A percentile compares a stretch with the other conserved stretches of the same genome.
Evolutionary conservation across 2,797 vertebrate genomes (phyloP).

Genomic region (Helostoma temminkii): DNA sequence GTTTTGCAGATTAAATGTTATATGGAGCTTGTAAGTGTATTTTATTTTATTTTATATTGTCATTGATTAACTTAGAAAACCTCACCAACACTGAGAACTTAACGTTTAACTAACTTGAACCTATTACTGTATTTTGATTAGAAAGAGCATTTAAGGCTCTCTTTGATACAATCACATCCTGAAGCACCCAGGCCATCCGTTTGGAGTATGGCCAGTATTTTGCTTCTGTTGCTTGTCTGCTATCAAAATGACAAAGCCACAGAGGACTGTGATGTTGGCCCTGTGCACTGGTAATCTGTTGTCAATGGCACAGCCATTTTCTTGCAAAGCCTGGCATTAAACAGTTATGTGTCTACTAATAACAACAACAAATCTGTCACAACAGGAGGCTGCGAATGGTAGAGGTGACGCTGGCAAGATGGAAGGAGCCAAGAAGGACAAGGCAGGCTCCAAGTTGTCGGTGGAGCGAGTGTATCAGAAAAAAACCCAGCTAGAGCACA

Average conservation of each 20-base stretch:
- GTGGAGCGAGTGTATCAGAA: slow-evolving; percentile 99
- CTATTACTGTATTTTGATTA: no score
- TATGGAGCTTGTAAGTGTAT: background rate
- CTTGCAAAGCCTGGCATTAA: background rate
- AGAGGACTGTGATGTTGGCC: background rate
- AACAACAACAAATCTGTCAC: slow-evolving; percentile 86
- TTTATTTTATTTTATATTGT: background rate
- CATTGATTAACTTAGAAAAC: background rate
- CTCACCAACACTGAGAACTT: background rate
- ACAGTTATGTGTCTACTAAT: slow-evolving; percentile 36
- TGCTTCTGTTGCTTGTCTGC: background rate
- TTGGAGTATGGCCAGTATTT: background rate
- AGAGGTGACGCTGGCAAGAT: slow-evolving; percentile 86
- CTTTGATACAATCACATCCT: background rate
- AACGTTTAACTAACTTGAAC: no score
- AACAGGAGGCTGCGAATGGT: slow-evolving; percentile 92
- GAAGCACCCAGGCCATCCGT: background rate
- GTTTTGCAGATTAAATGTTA: background rate
- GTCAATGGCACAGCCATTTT: background rate
- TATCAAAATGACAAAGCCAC: background rate
- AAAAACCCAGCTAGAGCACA: slow-evolving; percentile 98
- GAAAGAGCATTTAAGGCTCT: no score
- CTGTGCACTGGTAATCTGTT: slow-evolving; percentile 3
- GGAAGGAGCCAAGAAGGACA: slow-evolving; percentile 91
- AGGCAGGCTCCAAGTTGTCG: slow-evolving; percentile 93